phyloP scores from a whole-genome alignment of 2,113 vertebrate species.

The Pteropus alecto region DNA sequence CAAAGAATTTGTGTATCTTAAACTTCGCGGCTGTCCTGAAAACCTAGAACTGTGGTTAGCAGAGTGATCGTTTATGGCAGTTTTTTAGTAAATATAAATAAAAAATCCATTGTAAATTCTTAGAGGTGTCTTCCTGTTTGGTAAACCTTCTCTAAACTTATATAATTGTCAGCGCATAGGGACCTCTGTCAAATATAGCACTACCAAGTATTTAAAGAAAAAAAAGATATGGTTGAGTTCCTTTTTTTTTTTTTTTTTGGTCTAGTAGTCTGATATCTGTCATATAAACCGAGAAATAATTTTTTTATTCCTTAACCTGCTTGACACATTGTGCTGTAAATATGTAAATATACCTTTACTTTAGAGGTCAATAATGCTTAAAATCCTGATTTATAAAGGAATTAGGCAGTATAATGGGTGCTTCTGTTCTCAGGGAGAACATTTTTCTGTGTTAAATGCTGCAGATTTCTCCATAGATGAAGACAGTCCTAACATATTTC shows the following conservation, averaged over 20 bases:
- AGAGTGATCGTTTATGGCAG: slow-evolving; percentile 15
- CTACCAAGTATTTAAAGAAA: not conserved
- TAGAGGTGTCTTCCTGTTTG: not conserved
- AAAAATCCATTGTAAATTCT: not conserved
- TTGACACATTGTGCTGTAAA: not conserved
- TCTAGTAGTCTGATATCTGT: not conserved
- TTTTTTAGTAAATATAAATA: slow-evolving; percentile 39
- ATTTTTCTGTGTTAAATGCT: not conserved
- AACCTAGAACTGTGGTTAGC: slow-evolving; percentile 11
- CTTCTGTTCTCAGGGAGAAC: not conserved
- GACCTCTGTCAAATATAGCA: not conserved
- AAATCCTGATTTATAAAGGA: not conserved
- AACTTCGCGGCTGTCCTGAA: accelerated
- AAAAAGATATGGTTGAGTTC: not conserved
- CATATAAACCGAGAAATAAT: not conserved
- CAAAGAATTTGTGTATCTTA: not conserved
- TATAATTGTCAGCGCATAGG: not conserved
- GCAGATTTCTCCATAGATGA: not conserved
- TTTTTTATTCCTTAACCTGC: not conserved
- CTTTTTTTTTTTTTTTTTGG: not conserved
- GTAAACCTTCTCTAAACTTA: not conserved
- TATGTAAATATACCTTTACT: not conserved
- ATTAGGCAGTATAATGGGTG: not conserved
- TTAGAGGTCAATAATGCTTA: not conserved
- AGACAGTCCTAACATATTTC: not conserved